A percentile compares a stretch with the other conserved stretches of the same genome.
Evolutionary conservation across 2,888 invertebrate species (phyloP).

Genomic region (Brachyptera putata): DNA sequence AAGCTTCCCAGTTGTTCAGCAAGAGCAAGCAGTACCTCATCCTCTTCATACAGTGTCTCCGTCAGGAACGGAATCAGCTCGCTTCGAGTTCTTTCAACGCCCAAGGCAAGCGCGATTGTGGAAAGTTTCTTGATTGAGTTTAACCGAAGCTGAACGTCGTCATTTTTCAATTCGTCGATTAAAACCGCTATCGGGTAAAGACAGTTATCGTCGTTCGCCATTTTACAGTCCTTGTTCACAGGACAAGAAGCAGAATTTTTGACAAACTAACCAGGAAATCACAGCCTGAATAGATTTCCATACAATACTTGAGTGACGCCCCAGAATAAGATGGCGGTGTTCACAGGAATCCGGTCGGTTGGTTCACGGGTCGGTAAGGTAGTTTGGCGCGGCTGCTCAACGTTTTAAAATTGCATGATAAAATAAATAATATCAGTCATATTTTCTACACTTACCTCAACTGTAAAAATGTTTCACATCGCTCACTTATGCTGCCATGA

Average conservation of each 20-base stretch:
- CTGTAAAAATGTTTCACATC: too few species aligned
- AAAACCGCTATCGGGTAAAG: slow-evolving; percentile 99
- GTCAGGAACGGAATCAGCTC: slow-evolving; percentile 98
- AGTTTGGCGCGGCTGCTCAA: too few species aligned
- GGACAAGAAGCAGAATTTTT: background rate
- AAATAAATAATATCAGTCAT: too few species aligned
- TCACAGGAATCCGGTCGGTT: too few species aligned
- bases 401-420: too few species aligned
- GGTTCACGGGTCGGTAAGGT: too few species aligned
- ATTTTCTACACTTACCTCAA: too few species aligned
- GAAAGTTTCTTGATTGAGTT: slow-evolving; percentile 98
- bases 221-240: slow-evolving; percentile 44
- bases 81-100: slow-evolving; percentile 90
- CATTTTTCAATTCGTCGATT: slow-evolving; percentile 98
- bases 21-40: slow-evolving; percentile 94
- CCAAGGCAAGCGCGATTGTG: slow-evolving; percentile 95
- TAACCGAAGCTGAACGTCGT: slow-evolving; percentile 95
- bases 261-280: background rate
- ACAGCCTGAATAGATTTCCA: too few species aligned
- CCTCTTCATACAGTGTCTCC: slow-evolving; percentile 99
- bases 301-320: too few species aligned
- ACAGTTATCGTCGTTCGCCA: slow-evolving; percentile 70
- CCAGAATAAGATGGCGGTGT: too few species aligned
- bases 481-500: too few species aligned
- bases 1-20: slow-evolving; percentile 98